Evolutionary conservation across 2,113 vertebrate genomes (phyloP).

Genomic region (Opisthocomus hoazin): DNA sequence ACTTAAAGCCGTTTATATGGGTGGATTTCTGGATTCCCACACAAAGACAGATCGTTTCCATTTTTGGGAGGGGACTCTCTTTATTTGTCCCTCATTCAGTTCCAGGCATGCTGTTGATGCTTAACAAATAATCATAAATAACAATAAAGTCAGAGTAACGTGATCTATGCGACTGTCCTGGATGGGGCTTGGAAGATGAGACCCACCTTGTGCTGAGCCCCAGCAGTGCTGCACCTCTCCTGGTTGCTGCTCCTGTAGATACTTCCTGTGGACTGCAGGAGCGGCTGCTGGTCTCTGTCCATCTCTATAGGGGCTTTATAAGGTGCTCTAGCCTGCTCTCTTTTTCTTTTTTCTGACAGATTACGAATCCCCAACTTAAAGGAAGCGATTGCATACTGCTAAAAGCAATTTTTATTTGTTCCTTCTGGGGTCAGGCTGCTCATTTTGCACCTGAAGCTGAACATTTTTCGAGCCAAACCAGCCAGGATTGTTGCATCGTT

Average conservation of each 20-base stretch:
- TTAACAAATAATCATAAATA: not conserved
- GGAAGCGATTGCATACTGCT: not conserved
- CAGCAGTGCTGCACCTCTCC: not conserved
- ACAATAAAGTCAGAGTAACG: not conserved
- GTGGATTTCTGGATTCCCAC: not conserved
- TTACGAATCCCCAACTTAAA: not conserved
- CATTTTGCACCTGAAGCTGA: not conserved
- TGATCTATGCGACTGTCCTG: not conserved
- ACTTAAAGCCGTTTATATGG: not conserved
- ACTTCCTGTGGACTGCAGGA: not conserved
- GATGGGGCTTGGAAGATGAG: not conserved
- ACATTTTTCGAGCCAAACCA: not conserved
- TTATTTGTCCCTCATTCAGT: not conserved
- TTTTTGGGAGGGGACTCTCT: not conserved
- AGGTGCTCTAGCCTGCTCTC: not conserved
- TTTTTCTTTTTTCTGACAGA: not conserved
- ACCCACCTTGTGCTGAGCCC: not conserved
- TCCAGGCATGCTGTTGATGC: not conserved
- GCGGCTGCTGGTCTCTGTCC: not conserved
- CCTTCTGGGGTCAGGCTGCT: not conserved
- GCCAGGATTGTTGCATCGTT: accelerated
- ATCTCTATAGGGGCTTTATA: not conserved
- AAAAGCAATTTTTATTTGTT: not conserved
- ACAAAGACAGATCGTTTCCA: not conserved
- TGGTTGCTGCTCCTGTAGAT: not conserved